A percentile compares a stretch with the other conserved stretches of the same genome.
phyloP scores from a whole-genome alignment of 1,140 invertebrate genomes.

The Tenebrio molitor region DNA sequence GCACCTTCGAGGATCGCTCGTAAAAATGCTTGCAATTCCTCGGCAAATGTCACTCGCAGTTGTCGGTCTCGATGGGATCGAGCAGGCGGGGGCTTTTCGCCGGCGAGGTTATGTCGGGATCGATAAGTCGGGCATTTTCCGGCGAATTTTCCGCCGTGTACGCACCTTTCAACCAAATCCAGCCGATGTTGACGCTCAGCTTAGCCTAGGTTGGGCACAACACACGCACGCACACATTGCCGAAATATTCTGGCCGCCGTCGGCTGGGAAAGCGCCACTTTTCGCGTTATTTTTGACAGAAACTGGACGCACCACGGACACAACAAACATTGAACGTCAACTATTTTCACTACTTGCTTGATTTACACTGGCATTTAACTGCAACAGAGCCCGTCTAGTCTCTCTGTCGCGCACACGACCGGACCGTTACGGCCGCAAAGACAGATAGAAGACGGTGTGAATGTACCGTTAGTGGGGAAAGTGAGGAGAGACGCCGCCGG shows the following conservation, averaged over 20 bases:
- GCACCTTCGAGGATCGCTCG: background rate
- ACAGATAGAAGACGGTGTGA: conserved; percentile 25
- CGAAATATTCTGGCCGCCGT: no score
- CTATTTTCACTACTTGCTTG: conserved; percentile 43
- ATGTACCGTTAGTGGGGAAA: conserved; percentile 25
- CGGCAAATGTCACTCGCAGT: background rate
- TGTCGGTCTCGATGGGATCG: background rate
- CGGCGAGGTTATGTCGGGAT: conserved; percentile 8
- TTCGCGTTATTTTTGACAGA: conserved; percentile 39
- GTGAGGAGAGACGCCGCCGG: background rate
- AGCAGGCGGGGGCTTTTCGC: background rate
- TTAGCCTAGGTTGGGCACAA: background rate
- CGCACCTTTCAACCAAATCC: conserved; percentile 20
- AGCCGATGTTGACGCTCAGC: background rate
- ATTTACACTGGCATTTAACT: conserved; percentile 42
- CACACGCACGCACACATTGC: conserved; percentile 5
- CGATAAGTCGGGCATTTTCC: background rate
- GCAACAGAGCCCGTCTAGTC: background rate
- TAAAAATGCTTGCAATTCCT: conserved; percentile 17
- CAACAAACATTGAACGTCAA: conserved; percentile 47
- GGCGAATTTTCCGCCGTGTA: background rate
- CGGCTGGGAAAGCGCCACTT: conserved; percentile 5
- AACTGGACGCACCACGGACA: conserved; percentile 17
- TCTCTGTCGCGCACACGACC: conserved; percentile 9
- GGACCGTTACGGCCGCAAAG: conserved; percentile 1